Evolutionary conservation across 2,888 invertebrate genomes (phyloP).

Genomic region (Spialia ferax): DNA sequence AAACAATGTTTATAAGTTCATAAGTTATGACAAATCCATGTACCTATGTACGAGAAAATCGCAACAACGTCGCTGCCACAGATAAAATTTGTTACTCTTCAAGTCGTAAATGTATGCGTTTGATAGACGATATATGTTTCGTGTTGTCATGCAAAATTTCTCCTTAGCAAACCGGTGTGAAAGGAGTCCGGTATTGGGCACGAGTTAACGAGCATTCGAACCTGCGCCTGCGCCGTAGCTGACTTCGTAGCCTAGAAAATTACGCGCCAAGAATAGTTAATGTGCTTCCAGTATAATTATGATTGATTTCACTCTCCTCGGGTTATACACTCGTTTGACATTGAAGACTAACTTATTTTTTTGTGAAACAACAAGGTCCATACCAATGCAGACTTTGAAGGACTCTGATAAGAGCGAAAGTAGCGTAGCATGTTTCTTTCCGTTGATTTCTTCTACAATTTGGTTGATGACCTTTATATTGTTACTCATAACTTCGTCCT

Average conservation of each 20-base stretch:
- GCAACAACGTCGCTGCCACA: not conserved
- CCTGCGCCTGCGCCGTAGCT: slow-evolving; percentile 45
- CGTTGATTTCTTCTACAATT: not conserved
- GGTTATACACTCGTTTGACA: slow-evolving; percentile 33
- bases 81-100: not conserved
- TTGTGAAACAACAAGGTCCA: not conserved
- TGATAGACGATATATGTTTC: slow-evolving; percentile 28
- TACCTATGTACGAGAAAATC: not conserved
- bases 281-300: slow-evolving; percentile 43
- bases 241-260: slow-evolving; percentile 48
- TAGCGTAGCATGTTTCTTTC: not conserved
- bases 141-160: slow-evolving; percentile 45
- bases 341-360: slow-evolving; percentile 1
- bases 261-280: slow-evolving; percentile 47
- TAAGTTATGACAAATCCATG: too few relatives aligned
- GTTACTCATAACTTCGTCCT: slow-evolving; percentile 24
- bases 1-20: too few relatives aligned
- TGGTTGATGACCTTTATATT: slow-evolving; percentile 11
- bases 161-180: slow-evolving; percentile 50
- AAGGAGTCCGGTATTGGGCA: slow-evolving; percentile 41
- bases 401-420: slow-evolving; percentile 18
- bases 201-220: slow-evolving; percentile 40
- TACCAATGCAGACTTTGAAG: not conserved
- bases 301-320: slow-evolving; percentile 46
- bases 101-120: slow-evolving; percentile 8